A percentile compares a stretch with the other conserved stretches of the same genome.
These are phyloP conservation scores for Baryphthengus martii DNA, from an alignment of 2,113 vertebrate species.

Conservation along the genomic window DNA sequence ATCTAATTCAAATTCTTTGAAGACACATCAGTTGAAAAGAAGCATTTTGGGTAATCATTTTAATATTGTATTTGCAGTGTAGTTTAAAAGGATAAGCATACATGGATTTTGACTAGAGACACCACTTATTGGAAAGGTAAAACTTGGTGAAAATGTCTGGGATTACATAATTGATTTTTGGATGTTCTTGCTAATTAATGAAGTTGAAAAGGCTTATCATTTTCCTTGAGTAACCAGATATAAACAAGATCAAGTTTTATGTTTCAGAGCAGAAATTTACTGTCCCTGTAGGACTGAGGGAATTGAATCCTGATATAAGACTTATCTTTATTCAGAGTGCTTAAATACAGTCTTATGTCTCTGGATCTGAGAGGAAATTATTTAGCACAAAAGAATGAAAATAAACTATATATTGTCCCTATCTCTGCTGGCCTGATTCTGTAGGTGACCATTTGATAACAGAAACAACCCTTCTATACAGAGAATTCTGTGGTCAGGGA, in stretches of 20 bases:
- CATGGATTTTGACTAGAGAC: neutral
- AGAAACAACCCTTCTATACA: neutral
- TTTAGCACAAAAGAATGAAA: neutral
- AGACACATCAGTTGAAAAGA: neutral
- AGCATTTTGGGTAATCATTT: neutral
- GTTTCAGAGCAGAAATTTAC: neutral
- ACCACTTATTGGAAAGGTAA: neutral
- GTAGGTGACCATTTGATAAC: neutral
- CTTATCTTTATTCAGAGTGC: neutral
- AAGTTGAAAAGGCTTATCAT: neutral
- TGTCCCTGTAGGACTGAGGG: neutral
- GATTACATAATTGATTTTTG: neutral
- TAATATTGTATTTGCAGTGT: neutral
- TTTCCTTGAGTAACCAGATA: neutral
- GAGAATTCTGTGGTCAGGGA: neutral
- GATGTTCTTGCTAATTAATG: neutral
- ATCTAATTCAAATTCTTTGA: constrained; percentile 4
- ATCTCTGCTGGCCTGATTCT: neutral
- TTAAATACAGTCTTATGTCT: neutral
- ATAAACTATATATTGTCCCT: neutral
- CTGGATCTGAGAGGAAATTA: neutral
- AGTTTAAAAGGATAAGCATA: neutral
- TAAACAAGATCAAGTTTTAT: neutral
- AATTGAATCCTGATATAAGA: neutral
- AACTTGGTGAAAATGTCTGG: neutral